Evolutionary conservation across 2,113 vertebrate genomes (phyloP).

Genomic region (Eptatretus burgeri): DNA sequence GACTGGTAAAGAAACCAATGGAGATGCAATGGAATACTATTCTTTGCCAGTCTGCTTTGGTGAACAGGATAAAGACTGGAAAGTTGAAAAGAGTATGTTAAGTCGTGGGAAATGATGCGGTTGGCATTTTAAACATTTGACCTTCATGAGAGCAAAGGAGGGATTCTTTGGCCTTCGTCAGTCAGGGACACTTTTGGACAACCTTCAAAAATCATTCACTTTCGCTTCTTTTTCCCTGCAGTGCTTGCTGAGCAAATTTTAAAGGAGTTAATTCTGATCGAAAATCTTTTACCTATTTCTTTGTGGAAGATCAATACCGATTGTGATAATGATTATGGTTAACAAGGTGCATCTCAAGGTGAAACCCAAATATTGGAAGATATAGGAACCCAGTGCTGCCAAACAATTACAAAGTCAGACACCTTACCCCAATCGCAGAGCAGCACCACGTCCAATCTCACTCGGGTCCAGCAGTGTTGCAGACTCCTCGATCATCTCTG

Average conservation of each 20-base stretch:
- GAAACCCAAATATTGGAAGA: not conserved
- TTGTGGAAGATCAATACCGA: not conserved
- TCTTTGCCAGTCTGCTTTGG: no score
- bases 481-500: slow-evolving; percentile 72
- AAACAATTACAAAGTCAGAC: not conserved
- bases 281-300: not conserved
- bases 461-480: slow-evolving; percentile 52
- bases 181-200: not conserved
- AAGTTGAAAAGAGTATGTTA: no score
- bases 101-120: no score
- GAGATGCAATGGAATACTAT: no score
- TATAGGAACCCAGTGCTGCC: no score
- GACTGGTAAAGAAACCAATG: no score
- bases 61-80: no score
- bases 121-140: no score
- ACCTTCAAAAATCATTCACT: not conserved
- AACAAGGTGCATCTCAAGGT: not conserved
- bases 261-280: not conserved
- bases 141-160: no score
- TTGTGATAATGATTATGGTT: not conserved
- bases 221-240: not conserved
- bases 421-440: slow-evolving; percentile 55
- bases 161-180: no score
- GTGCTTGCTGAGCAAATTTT: not conserved
- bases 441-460: slow-evolving; percentile 38